Evolutionary conservation across 2,888 invertebrate genomes (phyloP).

Genomic region (Lochmaea crataegi): DNA sequence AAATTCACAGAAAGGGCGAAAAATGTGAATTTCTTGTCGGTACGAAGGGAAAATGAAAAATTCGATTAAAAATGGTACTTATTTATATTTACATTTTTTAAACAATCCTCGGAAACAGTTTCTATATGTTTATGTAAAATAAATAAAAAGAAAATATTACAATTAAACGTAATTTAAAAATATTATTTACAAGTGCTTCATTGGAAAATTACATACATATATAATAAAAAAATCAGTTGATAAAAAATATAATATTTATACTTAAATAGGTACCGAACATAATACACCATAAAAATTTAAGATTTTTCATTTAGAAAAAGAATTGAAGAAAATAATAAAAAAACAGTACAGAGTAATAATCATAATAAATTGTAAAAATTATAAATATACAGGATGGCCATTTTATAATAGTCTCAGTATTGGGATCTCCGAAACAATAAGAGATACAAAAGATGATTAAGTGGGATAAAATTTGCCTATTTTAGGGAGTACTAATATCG

Average conservation of each 20-base stretch:
- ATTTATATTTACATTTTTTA: conserved; percentile 54
- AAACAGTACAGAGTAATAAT: conserved; percentile 26
- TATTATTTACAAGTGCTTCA: conserved; percentile 42
- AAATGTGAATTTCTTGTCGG: background rate
- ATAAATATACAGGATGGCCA: conserved; percentile 15
- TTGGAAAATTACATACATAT: conserved; percentile 43
- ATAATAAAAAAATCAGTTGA: conserved; percentile 29
- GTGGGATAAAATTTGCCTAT: too few relatives aligned
- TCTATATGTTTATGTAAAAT: conserved; percentile 49
- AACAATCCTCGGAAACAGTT: conserved; percentile 54
- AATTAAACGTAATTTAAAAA: conserved; percentile 39
- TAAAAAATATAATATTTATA: conserved; percentile 27
- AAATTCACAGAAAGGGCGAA: too few relatives aligned
- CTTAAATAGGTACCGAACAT: conserved; percentile 25
- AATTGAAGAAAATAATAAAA: conserved; percentile 1
- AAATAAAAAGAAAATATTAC: conserved; percentile 50
- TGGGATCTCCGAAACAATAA: background rate
- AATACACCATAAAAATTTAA: conserved; percentile 39
- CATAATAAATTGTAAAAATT: conserved; percentile 25
- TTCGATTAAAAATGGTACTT: conserved; percentile 37
- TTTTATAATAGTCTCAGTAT: too few relatives aligned
- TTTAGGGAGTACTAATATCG: too few relatives aligned
- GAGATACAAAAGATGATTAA: background rate
- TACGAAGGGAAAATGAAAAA: background rate
- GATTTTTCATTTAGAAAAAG: conserved; percentile 11